Percentiles rank a stretch among this genome's conserved stretches.
Evolutionary conservation across 92 coral and sea anemone genomes (phyloP).

Genomic region (Phenganax marumi): DNA sequence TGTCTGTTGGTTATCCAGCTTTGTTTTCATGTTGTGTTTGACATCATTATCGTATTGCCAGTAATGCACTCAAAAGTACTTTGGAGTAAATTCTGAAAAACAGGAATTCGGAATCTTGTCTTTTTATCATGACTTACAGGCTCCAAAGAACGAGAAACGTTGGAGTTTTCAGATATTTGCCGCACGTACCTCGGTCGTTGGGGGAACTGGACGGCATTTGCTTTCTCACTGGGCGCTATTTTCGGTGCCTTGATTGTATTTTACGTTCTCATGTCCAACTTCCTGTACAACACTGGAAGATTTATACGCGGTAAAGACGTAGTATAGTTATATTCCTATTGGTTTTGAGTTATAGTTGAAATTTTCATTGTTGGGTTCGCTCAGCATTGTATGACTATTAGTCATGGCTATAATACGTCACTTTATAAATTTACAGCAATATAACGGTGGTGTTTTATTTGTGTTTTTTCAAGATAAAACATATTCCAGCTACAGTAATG

Average conservation of each 20-base stretch:
- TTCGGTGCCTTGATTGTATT: slow-evolving; percentile 87
- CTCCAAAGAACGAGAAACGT: slow-evolving; percentile 66
- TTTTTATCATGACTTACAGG: slow-evolving; percentile 10
- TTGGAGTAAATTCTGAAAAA: not conserved
- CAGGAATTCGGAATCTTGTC: not conserved
- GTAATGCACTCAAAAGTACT: not conserved
- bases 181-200: slow-evolving; percentile 70
- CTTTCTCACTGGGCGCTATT: slow-evolving; percentile 79
- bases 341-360: no score
- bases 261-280: slow-evolving; percentile 93
- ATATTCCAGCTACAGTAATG: not conserved
- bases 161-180: slow-evolving; percentile 94
- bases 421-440: no score
- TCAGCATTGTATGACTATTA: not conserved
- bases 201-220: slow-evolving; percentile 78
- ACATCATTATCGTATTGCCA: not conserved
- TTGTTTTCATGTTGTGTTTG: not conserved
- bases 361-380: no score
- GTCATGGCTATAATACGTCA: not conserved
- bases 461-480: not conserved
- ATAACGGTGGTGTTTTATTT: not conserved
- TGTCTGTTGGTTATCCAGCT: not conserved
- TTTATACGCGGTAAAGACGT: slow-evolving; percentile 74
- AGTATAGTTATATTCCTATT: no score
- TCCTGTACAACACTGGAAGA: slow-evolving; percentile 80